Evolutionary conservation across 1,140 invertebrate species (phyloP).

Genomic region (Palaemon carinicauda): DNA sequence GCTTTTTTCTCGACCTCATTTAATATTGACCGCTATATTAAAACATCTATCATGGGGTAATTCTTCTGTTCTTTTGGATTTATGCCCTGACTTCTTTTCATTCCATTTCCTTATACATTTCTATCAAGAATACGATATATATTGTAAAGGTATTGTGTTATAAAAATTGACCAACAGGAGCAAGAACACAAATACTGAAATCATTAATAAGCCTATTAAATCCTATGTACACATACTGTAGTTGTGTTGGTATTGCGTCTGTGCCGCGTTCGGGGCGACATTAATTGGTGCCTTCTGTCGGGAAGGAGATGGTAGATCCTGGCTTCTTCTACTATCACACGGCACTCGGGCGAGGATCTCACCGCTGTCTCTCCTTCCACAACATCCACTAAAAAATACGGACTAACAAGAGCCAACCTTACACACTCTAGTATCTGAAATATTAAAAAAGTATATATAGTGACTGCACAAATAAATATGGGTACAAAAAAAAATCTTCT

Average conservation of each 20-base stretch:
- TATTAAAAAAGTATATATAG: no score
- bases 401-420: conserved; percentile 69
- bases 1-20: no score
- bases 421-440: conserved; percentile 69
- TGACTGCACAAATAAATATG: background rate
- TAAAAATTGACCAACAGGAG: no score
- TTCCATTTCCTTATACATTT: no score
- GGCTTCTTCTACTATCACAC: conserved; percentile 67
- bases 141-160: no score
- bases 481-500: background rate
- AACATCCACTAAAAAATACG: conserved; percentile 71
- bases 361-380: conserved; percentile 67
- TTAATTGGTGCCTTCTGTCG: conserved; percentile 62
- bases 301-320: conserved; percentile 68
- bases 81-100: no score
- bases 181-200: no score
- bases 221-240: conserved; percentile 26
- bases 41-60: no score
- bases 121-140: no score
- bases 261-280: conserved; percentile 27
- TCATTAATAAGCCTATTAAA: no score
- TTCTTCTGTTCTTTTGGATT: no score
- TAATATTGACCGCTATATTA: no score
- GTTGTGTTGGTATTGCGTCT: conserved; percentile 43
- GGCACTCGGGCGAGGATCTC: conserved; percentile 64